phyloP scores from a whole-genome alignment of 2,797 vertebrate genomes.

The Mallotus villosus region DNA sequence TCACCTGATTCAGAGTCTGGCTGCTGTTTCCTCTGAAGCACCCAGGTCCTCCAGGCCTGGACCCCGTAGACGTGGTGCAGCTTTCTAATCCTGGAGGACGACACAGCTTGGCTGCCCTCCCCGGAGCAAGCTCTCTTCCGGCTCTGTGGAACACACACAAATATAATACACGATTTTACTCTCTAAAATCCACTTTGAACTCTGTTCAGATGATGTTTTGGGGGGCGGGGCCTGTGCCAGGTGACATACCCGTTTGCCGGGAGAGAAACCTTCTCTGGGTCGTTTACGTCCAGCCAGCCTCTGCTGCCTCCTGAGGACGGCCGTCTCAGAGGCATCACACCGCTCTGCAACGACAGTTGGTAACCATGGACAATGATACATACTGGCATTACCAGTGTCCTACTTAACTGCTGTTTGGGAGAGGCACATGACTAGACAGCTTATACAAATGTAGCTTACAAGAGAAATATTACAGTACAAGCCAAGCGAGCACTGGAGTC shows the following conservation, averaged over 20 bases:
- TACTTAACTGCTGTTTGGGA: background rate
- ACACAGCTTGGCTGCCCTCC: conserved; percentile 13
- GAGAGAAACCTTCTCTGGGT: conserved; percentile 81
- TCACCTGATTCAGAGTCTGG: conserved; percentile 78
- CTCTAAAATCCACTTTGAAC: background rate
- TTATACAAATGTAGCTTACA: too few relatives aligned
- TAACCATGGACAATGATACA: background rate
- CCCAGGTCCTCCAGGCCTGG: conserved; percentile 93
- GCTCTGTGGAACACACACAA: conserved; percentile 65
- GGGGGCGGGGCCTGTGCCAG: too few relatives aligned
- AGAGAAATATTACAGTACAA: background rate
- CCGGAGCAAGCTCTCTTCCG: conserved; percentile 78
- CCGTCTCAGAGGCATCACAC: conserved; percentile 66
- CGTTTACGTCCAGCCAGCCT: conserved; percentile 68
- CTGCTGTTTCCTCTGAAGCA: conserved; percentile 81
- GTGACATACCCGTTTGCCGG: conserved; percentile 81
- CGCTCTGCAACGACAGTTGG: conserved; percentile 62
- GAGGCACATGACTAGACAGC: too few relatives aligned
- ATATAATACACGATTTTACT: background rate
- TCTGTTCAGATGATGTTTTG: too few relatives aligned
- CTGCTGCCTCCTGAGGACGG: conserved; percentile 65
- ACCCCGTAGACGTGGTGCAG: conserved; percentile 92
- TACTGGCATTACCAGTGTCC: background rate
- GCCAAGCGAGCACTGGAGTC: background rate
- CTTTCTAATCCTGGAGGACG: conserved; percentile 54